Evolutionary conservation across 2,797 vertebrate genomes (phyloP).

Genomic region (Hemibagrus guttatus): DNA sequence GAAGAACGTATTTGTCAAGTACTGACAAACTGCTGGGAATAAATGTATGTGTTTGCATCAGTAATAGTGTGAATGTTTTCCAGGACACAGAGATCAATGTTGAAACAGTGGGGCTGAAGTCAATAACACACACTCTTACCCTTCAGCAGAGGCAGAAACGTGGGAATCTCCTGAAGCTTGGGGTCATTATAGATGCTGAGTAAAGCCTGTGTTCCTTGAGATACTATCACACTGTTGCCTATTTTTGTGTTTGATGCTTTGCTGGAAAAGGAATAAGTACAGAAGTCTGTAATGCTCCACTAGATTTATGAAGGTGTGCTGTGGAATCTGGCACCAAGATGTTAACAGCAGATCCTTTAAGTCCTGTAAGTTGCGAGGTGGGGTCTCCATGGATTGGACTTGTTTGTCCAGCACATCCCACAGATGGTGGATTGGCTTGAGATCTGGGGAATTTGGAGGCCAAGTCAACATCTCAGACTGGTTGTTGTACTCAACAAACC

Average conservation of each 20-base stretch:
- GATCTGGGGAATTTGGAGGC: no score
- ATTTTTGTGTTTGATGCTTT: not conserved
- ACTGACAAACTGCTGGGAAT: not conserved
- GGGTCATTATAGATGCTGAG: constrained; percentile 94
- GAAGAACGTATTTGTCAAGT: not conserved
- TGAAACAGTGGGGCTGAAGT: not conserved
- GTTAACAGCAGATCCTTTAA: no score
- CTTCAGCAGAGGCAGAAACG: constrained; percentile 95
- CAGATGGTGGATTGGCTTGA: no score
- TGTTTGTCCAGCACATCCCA: no score
- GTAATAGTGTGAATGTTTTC: not conserved
- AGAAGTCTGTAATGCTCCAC: no score
- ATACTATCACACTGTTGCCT: constrained; percentile 95
- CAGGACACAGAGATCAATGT: not conserved
- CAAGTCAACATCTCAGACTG: no score
- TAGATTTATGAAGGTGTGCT: no score
- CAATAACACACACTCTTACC: constrained; percentile 70
- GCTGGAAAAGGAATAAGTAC: not conserved
- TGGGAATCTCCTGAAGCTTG: constrained; percentile 98
- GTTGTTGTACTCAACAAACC: no score
- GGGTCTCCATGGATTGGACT: no score
- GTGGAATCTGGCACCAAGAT: no score
- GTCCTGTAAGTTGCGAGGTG: no score
- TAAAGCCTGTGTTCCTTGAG: constrained; percentile 87
- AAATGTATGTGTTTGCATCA: not conserved